Evolutionary conservation across 1,140 invertebrate genomes (phyloP).

Genomic region (Paralvinella palmiformis): DNA sequence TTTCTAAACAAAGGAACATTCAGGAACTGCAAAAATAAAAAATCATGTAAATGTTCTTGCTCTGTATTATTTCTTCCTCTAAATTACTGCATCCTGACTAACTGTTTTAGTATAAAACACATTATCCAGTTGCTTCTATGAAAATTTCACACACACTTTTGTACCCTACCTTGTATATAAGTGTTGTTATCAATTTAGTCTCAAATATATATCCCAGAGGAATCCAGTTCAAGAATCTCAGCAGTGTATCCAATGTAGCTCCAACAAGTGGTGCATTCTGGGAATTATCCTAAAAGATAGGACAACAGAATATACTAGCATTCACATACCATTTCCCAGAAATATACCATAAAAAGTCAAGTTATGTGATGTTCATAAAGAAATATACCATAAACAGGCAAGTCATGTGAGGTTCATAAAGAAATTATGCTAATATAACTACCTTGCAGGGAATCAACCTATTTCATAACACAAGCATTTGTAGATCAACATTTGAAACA

Average conservation of each 20-base stretch:
- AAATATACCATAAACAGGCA: no score
- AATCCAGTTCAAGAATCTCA: slow-evolving; percentile 99
- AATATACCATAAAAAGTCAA: no score
- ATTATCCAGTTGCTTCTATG: no score
- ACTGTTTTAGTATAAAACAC: no score
- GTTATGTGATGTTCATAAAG: no score
- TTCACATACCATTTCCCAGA: slow-evolving; percentile 16
- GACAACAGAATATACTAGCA: slow-evolving; percentile 12
- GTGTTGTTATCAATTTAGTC: slow-evolving; percentile 89
- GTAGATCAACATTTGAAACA: no score
- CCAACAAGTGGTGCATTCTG: slow-evolving; percentile 90
- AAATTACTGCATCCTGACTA: no score
- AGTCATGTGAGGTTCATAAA: no score
- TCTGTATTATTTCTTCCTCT: no score
- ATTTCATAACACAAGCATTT: no score
- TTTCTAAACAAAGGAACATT: slow-evolving; percentile 97
- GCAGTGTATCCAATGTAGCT: slow-evolving; percentile 89
- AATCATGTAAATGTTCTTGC: slow-evolving; percentile 7
- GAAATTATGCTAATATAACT: no score
- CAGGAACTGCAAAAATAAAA: slow-evolving; percentile 68
- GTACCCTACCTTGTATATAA: slow-evolving; percentile 77
- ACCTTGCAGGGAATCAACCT: no score
- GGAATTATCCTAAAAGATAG: slow-evolving; percentile 71
- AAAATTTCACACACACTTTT: background rate
- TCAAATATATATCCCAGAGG: slow-evolving; percentile 99